Conservation (phyloP, 2,888 invertebrate genomes). For the Lumbricus terrestris region DNA sequence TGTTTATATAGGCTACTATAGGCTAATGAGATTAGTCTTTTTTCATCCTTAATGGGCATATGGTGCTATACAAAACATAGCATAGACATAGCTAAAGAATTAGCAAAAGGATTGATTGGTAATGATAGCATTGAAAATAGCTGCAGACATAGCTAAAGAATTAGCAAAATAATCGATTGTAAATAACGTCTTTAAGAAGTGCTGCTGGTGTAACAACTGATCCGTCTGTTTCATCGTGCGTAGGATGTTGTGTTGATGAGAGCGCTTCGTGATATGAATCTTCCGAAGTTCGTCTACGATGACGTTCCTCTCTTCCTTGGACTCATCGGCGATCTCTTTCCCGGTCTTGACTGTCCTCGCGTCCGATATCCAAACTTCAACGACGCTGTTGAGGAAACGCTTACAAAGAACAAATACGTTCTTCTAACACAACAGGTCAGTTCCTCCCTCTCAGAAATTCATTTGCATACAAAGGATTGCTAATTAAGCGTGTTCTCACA, state of each 20-base stretch:
- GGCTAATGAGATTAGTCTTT: too few relatives aligned
- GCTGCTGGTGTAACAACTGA: background rate
- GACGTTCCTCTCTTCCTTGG: conserved; percentile 87
- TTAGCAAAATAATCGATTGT: too few relatives aligned
- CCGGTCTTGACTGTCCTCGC: conserved; percentile 83
- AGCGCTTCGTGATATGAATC: conserved; percentile 86
- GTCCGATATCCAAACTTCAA: conserved; percentile 85
- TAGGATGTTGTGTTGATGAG: conserved; percentile 81
- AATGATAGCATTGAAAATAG: too few relatives aligned
- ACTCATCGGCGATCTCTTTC: conserved; percentile 83
- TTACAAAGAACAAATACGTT: conserved; percentile 71
- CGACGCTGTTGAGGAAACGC: conserved; percentile 71
- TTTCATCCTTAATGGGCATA: too few relatives aligned
- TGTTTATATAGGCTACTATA: too few relatives aligned
- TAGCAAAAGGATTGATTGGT: too few relatives aligned
- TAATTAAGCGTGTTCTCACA: too few relatives aligned
- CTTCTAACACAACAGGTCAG: conserved; percentile 71
- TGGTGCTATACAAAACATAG: too few relatives aligned
- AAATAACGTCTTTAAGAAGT: background rate
- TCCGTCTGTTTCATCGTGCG: background rate
- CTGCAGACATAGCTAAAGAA: too few relatives aligned
- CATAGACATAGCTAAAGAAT: too few relatives aligned
- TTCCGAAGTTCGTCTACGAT: conserved; percentile 81
- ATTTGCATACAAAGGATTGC: too few relatives aligned
- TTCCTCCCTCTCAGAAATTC: background rate